Percentiles rank a stretch among this genome's conserved stretches.
phyloP scores from a whole-genome alignment of 2,888 invertebrate genomes.

The Adineta ricciae region DNA sequence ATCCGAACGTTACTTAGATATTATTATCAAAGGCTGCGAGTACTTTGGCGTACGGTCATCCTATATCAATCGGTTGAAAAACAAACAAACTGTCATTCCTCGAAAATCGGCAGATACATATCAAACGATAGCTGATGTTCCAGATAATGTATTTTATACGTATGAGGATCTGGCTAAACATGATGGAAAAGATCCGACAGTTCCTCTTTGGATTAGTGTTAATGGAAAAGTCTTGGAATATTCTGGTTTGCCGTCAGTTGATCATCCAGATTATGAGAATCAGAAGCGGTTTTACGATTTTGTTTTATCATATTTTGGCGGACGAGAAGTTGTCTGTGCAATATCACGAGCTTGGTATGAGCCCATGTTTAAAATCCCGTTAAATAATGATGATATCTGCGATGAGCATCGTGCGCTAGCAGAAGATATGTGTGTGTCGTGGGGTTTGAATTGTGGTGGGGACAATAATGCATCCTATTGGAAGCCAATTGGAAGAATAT shows the following conservation, averaged over 20 bases:
- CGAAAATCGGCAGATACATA: background rate
- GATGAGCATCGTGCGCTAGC: background rate
- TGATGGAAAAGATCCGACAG: background rate
- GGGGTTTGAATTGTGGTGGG: background rate
- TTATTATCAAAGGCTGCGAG: slow-evolving; percentile 21
- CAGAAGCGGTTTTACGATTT: background rate
- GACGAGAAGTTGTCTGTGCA: background rate
- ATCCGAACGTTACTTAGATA: slow-evolving; percentile 2
- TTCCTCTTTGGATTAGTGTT: background rate
- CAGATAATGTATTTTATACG: background rate
- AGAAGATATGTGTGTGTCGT: background rate
- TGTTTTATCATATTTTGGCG: background rate
- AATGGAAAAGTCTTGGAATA: slow-evolving; percentile 5
- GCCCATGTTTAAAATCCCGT: background rate
- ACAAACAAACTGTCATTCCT: background rate
- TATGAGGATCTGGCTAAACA: background rate
- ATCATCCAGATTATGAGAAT: background rate
- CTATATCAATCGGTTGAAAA: slow-evolving; percentile 1
- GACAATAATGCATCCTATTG: background rate
- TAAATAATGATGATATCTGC: background rate
- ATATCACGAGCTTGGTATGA: background rate
- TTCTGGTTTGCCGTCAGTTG: background rate
- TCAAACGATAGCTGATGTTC: background rate
- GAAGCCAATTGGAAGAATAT: background rate
- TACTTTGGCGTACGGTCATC: background rate